Evolutionary conservation across 2,797 vertebrate genomes (phyloP).

Genomic region (Bovichtus diacanthus): DNA sequence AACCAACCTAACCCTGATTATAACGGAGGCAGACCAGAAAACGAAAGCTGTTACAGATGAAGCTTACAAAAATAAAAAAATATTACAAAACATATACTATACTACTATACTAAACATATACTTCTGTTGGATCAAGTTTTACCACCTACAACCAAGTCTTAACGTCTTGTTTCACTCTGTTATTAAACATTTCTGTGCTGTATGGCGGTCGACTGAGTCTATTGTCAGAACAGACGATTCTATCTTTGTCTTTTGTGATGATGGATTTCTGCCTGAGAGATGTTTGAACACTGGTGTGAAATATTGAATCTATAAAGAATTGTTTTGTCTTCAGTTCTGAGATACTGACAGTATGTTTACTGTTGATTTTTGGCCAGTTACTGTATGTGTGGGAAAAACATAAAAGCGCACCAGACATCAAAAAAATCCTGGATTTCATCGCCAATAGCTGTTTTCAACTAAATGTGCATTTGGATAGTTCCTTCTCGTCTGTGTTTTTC

Average conservation of each 20-base stretch:
- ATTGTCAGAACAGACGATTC: not conserved
- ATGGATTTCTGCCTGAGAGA: conserved; percentile 29
- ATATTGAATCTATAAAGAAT: conserved; percentile 3
- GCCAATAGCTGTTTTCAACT: conserved; percentile 1
- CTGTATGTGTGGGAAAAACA: conserved; percentile 21
- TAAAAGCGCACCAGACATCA: conserved; percentile 16
- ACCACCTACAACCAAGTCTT: not conserved
- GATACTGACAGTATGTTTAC: conserved; percentile 19
- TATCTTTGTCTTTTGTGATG: conserved; percentile 14
- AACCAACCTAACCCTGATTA: not conserved
- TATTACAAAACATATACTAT: too few species aligned
- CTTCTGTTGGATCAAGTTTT: not conserved
- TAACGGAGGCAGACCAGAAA: not conserved
- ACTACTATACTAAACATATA: not conserved
- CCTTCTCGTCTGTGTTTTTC: conserved; percentile 4
- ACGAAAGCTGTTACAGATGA: too few species aligned
- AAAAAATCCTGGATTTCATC: conserved; percentile 8
- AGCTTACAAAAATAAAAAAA: too few species aligned
- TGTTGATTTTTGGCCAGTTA: conserved; percentile 18
- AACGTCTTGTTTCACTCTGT: not conserved
- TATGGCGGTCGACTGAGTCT: not conserved
- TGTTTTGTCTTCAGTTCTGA: conserved; percentile 26
- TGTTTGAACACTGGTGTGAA: conserved; percentile 28
- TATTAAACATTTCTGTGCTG: not conserved
- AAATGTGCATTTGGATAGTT: conserved; percentile 1